A percentile compares a stretch with the other conserved stretches of the same genome.
phyloP scores from a whole-genome alignment of 2,797 vertebrate species.

The Otolemur crassicaudatus region DNA sequence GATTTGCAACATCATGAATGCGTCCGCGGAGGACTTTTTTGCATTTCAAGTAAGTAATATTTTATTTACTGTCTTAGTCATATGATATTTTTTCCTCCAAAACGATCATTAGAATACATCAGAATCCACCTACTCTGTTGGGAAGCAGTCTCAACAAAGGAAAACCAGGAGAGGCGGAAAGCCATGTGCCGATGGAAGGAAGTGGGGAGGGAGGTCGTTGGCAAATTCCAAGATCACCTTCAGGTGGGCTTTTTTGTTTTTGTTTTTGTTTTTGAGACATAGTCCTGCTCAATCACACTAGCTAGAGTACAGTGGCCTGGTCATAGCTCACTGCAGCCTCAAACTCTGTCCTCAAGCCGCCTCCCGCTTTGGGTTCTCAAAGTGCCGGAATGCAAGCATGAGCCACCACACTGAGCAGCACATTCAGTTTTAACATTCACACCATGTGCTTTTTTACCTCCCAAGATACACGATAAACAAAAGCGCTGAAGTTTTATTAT shows the following conservation, averaged over 20 bases:
- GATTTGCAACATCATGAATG: slow-evolving; percentile 97
- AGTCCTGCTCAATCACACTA: not conserved
- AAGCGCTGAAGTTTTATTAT: not conserved
- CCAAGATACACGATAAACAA: not conserved
- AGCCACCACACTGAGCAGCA: not conserved
- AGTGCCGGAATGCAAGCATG: not conserved
- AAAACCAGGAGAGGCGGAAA: not conserved
- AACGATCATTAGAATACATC: not conserved
- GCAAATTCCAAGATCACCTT: not conserved
- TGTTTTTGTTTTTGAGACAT: not conserved
- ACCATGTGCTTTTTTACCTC: not conserved
- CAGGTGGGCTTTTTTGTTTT: not conserved
- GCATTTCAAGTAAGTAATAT: slow-evolving; percentile 90
- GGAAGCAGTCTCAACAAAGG: not conserved
- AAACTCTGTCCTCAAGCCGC: not conserved
- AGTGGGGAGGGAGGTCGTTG: not conserved
- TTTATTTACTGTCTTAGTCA: slow-evolving; percentile 29
- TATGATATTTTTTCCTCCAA: not conserved
- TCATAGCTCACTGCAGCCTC: not conserved
- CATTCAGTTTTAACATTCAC: not conserved
- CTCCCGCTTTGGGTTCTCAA: not conserved
- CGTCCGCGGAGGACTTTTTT: slow-evolving; percentile 91
- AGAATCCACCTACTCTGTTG: not conserved
- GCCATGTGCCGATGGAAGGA: not conserved
- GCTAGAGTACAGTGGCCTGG: not conserved